Evolutionary conservation across 2,113 vertebrate genomes (phyloP).

Genomic region (Pelobates fuscus): DNA sequence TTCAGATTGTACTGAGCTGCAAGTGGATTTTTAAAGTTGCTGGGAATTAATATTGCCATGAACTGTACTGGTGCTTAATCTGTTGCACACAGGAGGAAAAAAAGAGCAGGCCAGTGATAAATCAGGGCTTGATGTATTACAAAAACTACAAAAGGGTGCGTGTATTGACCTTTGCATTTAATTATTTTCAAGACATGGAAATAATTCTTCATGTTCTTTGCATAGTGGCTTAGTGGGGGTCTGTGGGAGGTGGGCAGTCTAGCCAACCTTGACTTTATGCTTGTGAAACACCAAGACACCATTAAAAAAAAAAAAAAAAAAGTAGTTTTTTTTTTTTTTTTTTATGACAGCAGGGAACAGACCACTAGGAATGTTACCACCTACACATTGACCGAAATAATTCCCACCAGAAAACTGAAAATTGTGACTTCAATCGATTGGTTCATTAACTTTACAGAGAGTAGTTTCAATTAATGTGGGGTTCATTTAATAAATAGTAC

Average conservation of each 20-base stretch:
- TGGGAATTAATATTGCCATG: too few relatives aligned
- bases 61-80: too few relatives aligned
- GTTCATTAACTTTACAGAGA: too few relatives aligned
- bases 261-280: conserved; percentile 23
- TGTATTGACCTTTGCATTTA: background rate
- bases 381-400: too few relatives aligned
- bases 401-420: background rate
- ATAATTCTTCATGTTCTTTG: conserved; percentile 9
- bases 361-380: background rate
- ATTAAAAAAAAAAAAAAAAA: background rate
- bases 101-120: too few relatives aligned
- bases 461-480: too few relatives aligned
- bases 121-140: background rate
- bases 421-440: background rate
- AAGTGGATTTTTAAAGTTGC: too few relatives aligned
- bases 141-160: background rate
- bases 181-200: background rate
- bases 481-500: too few relatives aligned
- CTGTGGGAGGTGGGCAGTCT: background rate
- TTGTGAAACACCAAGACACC: conserved; percentile 2
- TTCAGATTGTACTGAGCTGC: too few relatives aligned
- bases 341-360: too few relatives aligned
- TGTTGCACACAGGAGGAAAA: too few relatives aligned
- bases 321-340: too few relatives aligned
- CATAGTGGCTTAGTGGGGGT: background rate